Conservation (phyloP, 1,140 invertebrate genomes). For the Penaeus japonicus region DNA sequence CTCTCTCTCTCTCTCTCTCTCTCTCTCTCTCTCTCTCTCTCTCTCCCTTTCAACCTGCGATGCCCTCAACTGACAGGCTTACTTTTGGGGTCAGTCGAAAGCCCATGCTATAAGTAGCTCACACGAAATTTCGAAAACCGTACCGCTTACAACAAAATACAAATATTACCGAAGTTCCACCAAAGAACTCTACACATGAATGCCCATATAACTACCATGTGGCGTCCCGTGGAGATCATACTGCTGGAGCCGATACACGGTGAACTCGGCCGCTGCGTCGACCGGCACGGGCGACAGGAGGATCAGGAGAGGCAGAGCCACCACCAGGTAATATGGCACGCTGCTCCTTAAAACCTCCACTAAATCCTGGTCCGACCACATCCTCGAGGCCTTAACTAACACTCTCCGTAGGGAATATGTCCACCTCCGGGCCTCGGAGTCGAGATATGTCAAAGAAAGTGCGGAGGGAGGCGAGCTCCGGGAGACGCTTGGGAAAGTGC, state of each 20-base stretch:
- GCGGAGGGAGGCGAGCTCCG: background rate
- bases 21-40: no score
- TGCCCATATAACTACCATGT: conserved; percentile 72
- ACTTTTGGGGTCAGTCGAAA: no score
- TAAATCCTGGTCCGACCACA: conserved; percentile 85
- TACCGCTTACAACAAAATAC: no score
- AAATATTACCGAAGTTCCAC: no score
- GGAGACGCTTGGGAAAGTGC: background rate
- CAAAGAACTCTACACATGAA: no score
- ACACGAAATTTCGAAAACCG: no score
- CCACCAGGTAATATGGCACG: conserved; percentile 82
- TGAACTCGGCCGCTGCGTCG: conserved; percentile 83
- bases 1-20: no score
- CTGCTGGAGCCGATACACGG: conserved; percentile 89
- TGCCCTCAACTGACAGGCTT: no score
- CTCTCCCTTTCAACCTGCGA: no score
- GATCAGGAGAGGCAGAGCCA: conserved; percentile 86
- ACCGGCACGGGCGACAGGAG: conserved; percentile 84
- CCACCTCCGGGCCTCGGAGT: background rate
- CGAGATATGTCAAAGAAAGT: background rate
- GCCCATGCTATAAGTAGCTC: no score
- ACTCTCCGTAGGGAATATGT: no score
- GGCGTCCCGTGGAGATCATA: conserved; percentile 87
- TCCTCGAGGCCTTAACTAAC: conserved; percentile 59
- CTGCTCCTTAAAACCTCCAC: conserved; percentile 85